Percentiles rank a stretch among this genome's conserved stretches.
These are phyloP conservation scores for Phengaris alcon DNA, from an alignment of 2,888 invertebrate genomes.

Conservation along the genomic window DNA sequence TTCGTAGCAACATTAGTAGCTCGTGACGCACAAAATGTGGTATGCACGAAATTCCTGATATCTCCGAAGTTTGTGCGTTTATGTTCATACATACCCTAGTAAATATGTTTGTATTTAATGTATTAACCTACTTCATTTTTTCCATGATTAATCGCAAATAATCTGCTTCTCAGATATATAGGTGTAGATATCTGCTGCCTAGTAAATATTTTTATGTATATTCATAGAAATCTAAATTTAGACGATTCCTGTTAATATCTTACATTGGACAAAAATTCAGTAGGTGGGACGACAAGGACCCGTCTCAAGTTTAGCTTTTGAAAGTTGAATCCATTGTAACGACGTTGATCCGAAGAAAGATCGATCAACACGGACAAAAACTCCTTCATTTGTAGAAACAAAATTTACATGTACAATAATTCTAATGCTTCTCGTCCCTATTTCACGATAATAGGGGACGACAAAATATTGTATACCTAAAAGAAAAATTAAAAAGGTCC, in stretches of 20 bases:
- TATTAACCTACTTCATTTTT: too few species aligned
- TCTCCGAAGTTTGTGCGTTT: too few species aligned
- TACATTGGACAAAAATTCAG: slow-evolving; percentile 2
- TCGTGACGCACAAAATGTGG: too few species aligned
- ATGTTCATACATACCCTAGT: too few species aligned
- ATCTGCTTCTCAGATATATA: background rate
- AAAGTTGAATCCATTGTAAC: slow-evolving; percentile 22
- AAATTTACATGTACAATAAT: background rate
- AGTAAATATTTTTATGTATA: background rate
- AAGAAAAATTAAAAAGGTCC: too few species aligned
- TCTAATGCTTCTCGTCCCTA: too few species aligned
- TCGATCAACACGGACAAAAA: background rate
- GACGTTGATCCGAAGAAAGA: background rate
- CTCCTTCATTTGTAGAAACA: background rate
- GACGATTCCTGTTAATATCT: background rate
- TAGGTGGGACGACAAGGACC: background rate
- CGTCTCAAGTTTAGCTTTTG: slow-evolving; percentile 21
- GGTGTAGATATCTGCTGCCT: background rate
- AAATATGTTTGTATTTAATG: too few species aligned
- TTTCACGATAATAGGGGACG: too few species aligned
- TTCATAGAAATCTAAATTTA: background rate
- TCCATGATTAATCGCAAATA: too few species aligned
- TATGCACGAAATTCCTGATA: too few species aligned
- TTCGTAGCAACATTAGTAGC: too few species aligned
- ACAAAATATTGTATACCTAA: too few species aligned